These are phyloP conservation scores for Piscicola geometra DNA, from an alignment of 2,888 invertebrate genomes.

Conservation along the genomic window DNA sequence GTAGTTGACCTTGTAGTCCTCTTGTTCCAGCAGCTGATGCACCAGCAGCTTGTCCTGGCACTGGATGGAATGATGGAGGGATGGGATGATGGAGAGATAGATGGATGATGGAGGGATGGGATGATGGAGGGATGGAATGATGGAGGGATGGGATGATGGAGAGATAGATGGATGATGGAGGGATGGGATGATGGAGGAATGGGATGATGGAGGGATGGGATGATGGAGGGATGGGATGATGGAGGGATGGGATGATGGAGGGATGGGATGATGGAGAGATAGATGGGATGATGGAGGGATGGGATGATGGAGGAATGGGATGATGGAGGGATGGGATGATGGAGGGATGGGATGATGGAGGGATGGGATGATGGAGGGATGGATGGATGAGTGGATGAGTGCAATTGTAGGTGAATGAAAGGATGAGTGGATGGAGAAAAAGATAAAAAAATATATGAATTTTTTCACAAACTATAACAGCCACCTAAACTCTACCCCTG, in stretches of 20 bases:
- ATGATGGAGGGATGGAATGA: not conserved
- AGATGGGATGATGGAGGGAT: too few relatives aligned
- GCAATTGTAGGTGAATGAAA: too few relatives aligned
- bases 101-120: not conserved
- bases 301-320: too few relatives aligned
- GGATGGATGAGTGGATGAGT: too few relatives aligned
- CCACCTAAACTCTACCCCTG: not conserved
- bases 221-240: too few relatives aligned
- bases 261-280: too few relatives aligned
- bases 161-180: not conserved
- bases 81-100: not conserved
- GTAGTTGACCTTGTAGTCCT: slow-evolving; percentile 73
- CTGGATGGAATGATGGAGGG: slow-evolving; percentile 47
- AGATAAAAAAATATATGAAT: slow-evolving; percentile 4
- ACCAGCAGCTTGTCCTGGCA: slow-evolving; percentile 79
- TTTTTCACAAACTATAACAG: slow-evolving; percentile 1
- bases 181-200: not conserved
- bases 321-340: too few relatives aligned
- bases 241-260: too few relatives aligned
- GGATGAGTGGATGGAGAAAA: not conserved
- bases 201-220: not conserved
- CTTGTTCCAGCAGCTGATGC: slow-evolving; percentile 79
- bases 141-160: not conserved
- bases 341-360: too few relatives aligned
- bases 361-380: too few relatives aligned